Evolutionary conservation across 1,140 invertebrate genomes (phyloP).

Genomic region (Coelopa frigida): DNA sequence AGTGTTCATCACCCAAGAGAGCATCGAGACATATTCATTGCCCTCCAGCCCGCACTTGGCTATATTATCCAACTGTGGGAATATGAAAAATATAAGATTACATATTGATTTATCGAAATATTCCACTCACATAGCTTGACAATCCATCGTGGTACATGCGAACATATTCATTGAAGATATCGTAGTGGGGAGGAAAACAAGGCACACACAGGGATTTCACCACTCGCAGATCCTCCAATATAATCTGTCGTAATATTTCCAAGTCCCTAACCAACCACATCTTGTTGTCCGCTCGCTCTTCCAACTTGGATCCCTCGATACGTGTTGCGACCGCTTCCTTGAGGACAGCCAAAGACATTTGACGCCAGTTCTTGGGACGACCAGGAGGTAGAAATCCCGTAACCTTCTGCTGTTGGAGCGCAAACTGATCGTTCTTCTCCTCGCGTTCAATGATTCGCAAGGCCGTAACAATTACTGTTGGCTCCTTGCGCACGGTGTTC

Average conservation of each 20-base stretch:
- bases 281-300: slow-evolving; percentile 85
- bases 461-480: slow-evolving; percentile 92
- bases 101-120: too few relatives aligned
- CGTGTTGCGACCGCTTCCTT: slow-evolving; percentile 76
- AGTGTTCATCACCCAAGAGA: slow-evolving; percentile 87
- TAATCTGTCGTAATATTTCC: slow-evolving; percentile 74
- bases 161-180: slow-evolving; percentile 86
- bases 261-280: slow-evolving; percentile 85
- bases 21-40: slow-evolving; percentile 91
- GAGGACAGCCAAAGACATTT: slow-evolving; percentile 77
- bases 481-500: slow-evolving; percentile 90
- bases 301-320: slow-evolving; percentile 85
- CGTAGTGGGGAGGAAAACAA: slow-evolving; percentile 93
- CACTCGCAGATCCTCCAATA: slow-evolving; percentile 86
- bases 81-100: too few relatives aligned
- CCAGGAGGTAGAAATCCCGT: slow-evolving; percentile 88
- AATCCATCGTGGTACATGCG: slow-evolving; percentile 90
- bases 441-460: slow-evolving; percentile 94
- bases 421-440: slow-evolving; percentile 82
- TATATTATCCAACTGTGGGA: slow-evolving; percentile 78
- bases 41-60: slow-evolving; percentile 83
- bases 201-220: slow-evolving; percentile 88
- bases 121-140: slow-evolving; percentile 75
- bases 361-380: slow-evolving; percentile 86
- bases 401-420: slow-evolving; percentile 67